Evolutionary conservation across 2,888 invertebrate species (phyloP).

Genomic region (Rhingia rostrata): DNA sequence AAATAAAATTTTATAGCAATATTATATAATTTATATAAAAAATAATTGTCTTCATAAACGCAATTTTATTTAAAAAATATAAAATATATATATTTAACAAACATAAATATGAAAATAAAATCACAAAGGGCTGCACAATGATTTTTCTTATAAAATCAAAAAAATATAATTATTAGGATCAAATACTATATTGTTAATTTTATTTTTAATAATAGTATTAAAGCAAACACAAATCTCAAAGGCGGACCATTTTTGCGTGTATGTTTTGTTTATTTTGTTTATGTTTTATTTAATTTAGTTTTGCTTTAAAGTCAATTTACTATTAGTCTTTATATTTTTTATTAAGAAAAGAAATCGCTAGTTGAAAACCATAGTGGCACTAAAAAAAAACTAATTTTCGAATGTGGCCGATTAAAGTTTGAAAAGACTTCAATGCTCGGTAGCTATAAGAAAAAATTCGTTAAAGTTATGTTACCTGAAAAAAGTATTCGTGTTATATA

Average conservation of each 20-base stretch:
- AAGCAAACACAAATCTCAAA: conserved; percentile 2
- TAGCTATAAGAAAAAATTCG: too few relatives aligned
- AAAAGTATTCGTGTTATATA: too few relatives aligned
- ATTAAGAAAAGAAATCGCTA: too few relatives aligned
- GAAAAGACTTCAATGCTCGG: too few relatives aligned
- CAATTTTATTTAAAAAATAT: conserved; percentile 9
- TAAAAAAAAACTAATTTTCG: too few relatives aligned
- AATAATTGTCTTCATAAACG: conserved; percentile 7
- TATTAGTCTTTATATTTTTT: too few relatives aligned
- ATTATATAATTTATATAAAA: not conserved
- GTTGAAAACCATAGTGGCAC: too few relatives aligned
- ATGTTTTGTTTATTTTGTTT: conserved; percentile 43
- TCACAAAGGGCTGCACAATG: conserved; percentile 74
- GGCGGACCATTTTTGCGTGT: conserved; percentile 63
- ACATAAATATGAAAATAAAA: conserved; percentile 27
- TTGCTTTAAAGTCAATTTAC: not conserved
- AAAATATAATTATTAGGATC: conserved; percentile 20
- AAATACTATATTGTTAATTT: not conserved
- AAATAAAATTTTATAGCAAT: not conserved
- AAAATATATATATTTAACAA: conserved; percentile 12
- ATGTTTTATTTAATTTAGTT: conserved; percentile 1
- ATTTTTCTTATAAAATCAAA: conserved; percentile 69
- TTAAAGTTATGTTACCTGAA: too few relatives aligned
- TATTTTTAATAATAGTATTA: conserved; percentile 4
- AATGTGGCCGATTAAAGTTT: too few relatives aligned